Conservation (phyloP, 2,888 invertebrate species). For the Hypolimnas misippus region DNA sequence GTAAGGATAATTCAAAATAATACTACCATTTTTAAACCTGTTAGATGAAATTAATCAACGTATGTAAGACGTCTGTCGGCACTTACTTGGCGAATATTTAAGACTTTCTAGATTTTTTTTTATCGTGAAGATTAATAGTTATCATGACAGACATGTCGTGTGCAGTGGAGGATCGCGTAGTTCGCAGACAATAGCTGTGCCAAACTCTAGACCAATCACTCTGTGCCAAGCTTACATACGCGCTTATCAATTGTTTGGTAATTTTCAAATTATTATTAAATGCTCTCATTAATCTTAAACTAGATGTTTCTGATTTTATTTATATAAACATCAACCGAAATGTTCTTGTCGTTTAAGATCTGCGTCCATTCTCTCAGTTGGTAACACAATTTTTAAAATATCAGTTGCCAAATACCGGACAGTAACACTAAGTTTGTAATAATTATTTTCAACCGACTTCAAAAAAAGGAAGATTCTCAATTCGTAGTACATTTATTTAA, state of each 20-base stretch:
- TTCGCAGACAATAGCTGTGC: conserved; percentile 55
- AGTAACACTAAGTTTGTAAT: no score
- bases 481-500: no score
- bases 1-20: no score
- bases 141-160: conserved; percentile 68
- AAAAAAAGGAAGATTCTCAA: no score
- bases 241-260: conserved; percentile 22
- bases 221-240: conserved; percentile 59
- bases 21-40: conserved; percentile 15
- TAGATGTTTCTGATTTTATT: background rate
- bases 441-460: no score
- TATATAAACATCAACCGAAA: background rate
- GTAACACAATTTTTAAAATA: background rate
- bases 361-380: background rate
- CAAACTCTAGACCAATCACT: conserved; percentile 44
- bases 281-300: conserved; percentile 14
- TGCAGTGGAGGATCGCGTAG: conserved; percentile 52
- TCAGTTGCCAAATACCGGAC: background rate
- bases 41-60: conserved; percentile 14
- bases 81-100: conserved; percentile 38
- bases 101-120: conserved; percentile 44
- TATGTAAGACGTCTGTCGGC: conserved; percentile 35
- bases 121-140: conserved; percentile 68
- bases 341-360: background rate
- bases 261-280: conserved; percentile 26